Conservation (phyloP, 2,888 invertebrate genomes). For the Aquatica leii region DNA sequence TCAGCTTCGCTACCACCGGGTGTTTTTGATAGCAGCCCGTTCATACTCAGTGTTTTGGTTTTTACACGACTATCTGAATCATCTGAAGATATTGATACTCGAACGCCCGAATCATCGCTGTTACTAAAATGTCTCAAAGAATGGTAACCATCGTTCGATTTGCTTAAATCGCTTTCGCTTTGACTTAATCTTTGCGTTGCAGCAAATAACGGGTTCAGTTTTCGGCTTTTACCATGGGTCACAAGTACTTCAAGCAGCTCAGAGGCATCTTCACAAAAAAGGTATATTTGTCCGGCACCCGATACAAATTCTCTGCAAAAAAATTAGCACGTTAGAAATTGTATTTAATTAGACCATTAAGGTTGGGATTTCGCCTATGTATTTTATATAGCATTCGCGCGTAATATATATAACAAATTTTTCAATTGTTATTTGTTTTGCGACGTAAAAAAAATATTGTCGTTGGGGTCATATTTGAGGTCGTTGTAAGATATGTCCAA, state of each 20-base stretch:
- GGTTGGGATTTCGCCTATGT: no score
- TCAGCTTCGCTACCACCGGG: slow-evolving; percentile 59
- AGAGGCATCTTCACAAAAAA: slow-evolving; percentile 62
- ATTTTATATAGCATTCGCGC: no score
- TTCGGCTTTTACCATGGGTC: slow-evolving; percentile 53
- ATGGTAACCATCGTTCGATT: slow-evolving; percentile 48
- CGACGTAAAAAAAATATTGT: no score
- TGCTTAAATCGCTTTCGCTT: slow-evolving; percentile 63
- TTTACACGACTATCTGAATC: slow-evolving; percentile 50
- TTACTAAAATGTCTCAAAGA: slow-evolving; percentile 23
- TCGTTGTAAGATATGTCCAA: no score
- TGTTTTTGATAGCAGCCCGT: slow-evolving; percentile 52
- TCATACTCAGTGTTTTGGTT: slow-evolving; percentile 31
- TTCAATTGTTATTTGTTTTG: no score
- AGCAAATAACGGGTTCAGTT: slow-evolving; percentile 5
- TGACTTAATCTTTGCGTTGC: slow-evolving; percentile 59
- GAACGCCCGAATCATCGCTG: slow-evolving; percentile 57
- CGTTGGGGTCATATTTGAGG: no score
- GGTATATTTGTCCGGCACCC: slow-evolving; percentile 64
- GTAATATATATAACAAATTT: no score
- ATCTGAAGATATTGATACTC: slow-evolving; percentile 56
- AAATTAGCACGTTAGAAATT: background rate
- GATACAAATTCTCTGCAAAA: slow-evolving; percentile 61
- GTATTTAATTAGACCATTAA: no score
- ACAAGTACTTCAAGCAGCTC: slow-evolving; percentile 61